These are phyloP conservation scores for Berghia stephanieae DNA, from an alignment of 1,140 invertebrate genomes.

Conservation along the genomic window DNA sequence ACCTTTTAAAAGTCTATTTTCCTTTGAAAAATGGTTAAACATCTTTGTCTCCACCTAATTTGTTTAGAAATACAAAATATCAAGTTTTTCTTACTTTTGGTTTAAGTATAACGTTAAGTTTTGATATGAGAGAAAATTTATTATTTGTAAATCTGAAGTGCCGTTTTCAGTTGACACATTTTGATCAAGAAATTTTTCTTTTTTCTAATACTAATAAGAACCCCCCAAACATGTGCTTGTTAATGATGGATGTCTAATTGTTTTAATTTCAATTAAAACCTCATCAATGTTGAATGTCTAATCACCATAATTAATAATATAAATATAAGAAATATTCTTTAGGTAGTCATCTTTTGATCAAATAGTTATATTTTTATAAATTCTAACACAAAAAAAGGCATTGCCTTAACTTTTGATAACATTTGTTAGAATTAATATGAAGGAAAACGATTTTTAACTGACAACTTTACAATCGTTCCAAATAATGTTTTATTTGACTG, in stretches of 20 bases:
- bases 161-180: too few species aligned
- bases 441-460: neutral
- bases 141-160: too few species aligned
- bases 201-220: too few species aligned
- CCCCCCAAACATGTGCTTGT: too few species aligned
- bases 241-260: too few species aligned
- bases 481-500: neutral
- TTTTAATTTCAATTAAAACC: too few species aligned
- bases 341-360: neutral
- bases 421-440: slow-evolving; percentile 9
- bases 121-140: too few species aligned
- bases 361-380: neutral
- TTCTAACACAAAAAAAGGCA: neutral
- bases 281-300: too few species aligned
- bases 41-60: neutral
- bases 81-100: neutral
- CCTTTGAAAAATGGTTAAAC: neutral
- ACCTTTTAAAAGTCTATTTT: neutral
- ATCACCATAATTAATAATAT: too few species aligned
- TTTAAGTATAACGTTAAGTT: too few species aligned
- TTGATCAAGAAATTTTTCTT: too few species aligned
- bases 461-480: slow-evolving; percentile 8
- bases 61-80: neutral
- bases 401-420: neutral
- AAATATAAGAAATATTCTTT: too few species aligned